These are phyloP conservation scores for Drosophila mimica DNA, from an alignment of 2,888 invertebrate species.

Conservation along the genomic window DNA sequence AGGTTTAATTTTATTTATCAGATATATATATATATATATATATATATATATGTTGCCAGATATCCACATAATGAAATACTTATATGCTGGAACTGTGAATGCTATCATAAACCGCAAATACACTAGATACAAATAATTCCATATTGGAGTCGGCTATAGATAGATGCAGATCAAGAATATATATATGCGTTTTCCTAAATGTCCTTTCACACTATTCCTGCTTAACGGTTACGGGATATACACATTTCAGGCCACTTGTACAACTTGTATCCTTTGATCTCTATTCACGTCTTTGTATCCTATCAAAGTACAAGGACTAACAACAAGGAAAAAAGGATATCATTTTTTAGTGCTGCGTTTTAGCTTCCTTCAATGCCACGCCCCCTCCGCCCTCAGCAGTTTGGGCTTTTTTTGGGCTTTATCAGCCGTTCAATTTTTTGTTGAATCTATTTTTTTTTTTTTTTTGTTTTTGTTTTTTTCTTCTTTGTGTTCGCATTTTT, in stretches of 20 bases:
- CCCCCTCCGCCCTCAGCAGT: background rate
- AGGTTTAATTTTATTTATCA: background rate
- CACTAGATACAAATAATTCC: no score
- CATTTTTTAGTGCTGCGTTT: background rate
- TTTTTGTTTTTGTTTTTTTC: slow-evolving; percentile 10
- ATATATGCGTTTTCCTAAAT: background rate
- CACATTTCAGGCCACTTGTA: background rate
- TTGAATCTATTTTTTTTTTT: background rate
- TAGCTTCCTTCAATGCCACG: background rate
- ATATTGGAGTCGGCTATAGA: no score
- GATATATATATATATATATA: no score
- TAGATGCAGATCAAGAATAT: no score
- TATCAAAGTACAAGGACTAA: slow-evolving; percentile 19
- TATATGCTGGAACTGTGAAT: no score
- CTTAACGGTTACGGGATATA: background rate
- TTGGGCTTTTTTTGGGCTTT: slow-evolving; percentile 34
- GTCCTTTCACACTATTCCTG: background rate
- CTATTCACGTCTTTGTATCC: background rate
- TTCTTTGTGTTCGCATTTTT: slow-evolving; percentile 37
- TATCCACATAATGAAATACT: no score
- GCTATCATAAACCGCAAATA: no score
- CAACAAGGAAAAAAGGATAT: background rate
- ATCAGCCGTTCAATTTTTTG: slow-evolving; percentile 43
- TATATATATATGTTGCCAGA: no score
- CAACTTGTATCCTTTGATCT: background rate